These are phyloP conservation scores for Aldrovandia affinis DNA, from an alignment of 2,797 vertebrate genomes.

Conservation along the genomic window DNA sequence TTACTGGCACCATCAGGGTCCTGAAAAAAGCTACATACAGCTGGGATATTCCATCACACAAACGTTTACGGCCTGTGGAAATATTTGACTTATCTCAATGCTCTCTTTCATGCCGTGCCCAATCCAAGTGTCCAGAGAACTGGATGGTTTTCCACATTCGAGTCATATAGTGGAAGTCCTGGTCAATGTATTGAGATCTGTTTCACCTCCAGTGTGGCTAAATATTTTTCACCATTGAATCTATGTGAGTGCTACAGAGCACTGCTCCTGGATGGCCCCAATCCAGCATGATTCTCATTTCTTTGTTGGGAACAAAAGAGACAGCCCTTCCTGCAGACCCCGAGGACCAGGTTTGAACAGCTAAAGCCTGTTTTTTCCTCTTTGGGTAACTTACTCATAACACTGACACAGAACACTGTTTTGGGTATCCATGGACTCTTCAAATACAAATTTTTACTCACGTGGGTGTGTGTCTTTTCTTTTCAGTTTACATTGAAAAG, in stretches of 20 bases:
- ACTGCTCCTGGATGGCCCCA: neutral
- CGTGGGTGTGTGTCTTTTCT: neutral
- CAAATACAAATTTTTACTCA: slow-evolving; percentile 1
- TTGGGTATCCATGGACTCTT: neutral
- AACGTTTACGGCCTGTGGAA: slow-evolving; percentile 33
- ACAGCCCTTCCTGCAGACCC: neutral
- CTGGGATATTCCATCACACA: slow-evolving; percentile 32
- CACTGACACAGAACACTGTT: slow-evolving; percentile 3
- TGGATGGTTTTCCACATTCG: neutral
- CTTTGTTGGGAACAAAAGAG: neutral
- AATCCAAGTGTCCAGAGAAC: slow-evolving; percentile 22
- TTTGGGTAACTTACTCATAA: neutral
- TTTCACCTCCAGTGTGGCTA: neutral
- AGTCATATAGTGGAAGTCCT: neutral
- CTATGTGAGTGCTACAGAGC: neutral
- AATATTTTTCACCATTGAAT: neutral
- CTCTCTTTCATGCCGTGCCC: slow-evolving; percentile 25
- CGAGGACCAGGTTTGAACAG: neutral
- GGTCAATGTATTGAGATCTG: neutral
- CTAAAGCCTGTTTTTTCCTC: neutral
- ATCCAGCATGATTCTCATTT: neutral
- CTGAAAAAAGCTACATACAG: slow-evolving; percentile 28
- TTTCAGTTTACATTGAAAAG: neutral
- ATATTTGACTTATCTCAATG: slow-evolving; percentile 27
- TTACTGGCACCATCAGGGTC: slow-evolving; percentile 23